phyloP scores from a whole-genome alignment of 1,140 invertebrate genomes.

The Diachasmimorpha longicaudata region DNA sequence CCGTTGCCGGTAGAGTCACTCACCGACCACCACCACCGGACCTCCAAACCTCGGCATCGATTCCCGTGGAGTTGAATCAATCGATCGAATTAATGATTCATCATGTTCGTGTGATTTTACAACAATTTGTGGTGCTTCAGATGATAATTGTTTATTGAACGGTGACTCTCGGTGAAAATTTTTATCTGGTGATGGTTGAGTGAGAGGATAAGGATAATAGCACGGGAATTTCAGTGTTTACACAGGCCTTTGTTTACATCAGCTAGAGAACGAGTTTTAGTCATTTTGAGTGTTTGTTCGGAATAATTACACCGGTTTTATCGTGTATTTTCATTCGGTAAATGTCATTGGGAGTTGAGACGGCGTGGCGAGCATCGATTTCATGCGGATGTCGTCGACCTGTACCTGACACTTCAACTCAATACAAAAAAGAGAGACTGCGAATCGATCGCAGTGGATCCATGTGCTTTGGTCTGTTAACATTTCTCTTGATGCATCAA shows the following conservation, averaged over 20 bases:
- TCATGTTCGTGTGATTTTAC: background rate
- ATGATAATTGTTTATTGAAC: background rate
- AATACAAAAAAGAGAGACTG: background rate
- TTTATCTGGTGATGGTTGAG: too few species aligned
- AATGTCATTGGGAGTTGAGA: too few species aligned
- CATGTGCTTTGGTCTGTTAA: background rate
- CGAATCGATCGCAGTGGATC: constrained; percentile 6
- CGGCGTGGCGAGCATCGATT: constrained; percentile 5
- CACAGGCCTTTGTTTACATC: too few species aligned
- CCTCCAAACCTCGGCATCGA: constrained; percentile 38
- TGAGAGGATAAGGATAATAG: too few species aligned
- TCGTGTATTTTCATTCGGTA: too few species aligned
- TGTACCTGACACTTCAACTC: constrained; percentile 9
- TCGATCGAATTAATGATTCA: background rate
- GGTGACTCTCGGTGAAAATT: background rate
- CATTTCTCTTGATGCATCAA: background rate
- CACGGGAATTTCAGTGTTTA: too few species aligned
- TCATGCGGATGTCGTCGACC: constrained; percentile 29
- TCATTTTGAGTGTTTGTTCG: too few species aligned
- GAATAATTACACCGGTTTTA: too few species aligned
- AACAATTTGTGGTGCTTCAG: background rate
- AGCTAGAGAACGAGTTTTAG: too few species aligned
- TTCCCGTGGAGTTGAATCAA: background rate
- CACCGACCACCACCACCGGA: constrained; percentile 60
- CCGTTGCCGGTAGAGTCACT: constrained; percentile 58